Evolutionary conservation across 2,797 vertebrate species (phyloP).

Genomic region (Karalla daura): DNA sequence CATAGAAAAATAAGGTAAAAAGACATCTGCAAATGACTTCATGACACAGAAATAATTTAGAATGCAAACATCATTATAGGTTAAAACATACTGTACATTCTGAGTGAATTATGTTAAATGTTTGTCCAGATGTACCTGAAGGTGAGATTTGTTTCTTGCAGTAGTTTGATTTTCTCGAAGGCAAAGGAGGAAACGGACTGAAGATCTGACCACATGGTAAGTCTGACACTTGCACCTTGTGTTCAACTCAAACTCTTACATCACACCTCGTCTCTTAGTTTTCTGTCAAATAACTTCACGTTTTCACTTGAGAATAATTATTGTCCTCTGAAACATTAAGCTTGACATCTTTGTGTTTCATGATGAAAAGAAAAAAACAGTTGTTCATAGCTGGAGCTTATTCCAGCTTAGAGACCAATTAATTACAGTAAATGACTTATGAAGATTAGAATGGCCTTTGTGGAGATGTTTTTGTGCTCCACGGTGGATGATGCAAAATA

Average conservation of each 20-base stretch:
- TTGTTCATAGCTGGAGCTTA: too few species aligned
- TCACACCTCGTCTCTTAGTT: too few species aligned
- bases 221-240: too few species aligned
- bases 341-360: background rate
- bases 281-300: too few species aligned
- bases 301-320: background rate
- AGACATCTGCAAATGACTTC: too few species aligned
- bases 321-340: background rate
- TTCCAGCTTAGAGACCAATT: background rate
- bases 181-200: constrained; percentile 4
- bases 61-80: background rate
- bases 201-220: constrained; percentile 73
- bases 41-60: too few species aligned
- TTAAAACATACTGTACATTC: too few species aligned
- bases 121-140: background rate
- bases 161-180: background rate
- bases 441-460: background rate
- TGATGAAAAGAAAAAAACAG: background rate
- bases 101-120: too few species aligned
- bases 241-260: background rate
- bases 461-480: background rate
- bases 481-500: background rate
- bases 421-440: background rate
- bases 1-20: too few species aligned
- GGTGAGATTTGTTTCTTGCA: background rate